A percentile compares a stretch with the other conserved stretches of the same genome.
These are phyloP conservation scores for Zelleria hepariella DNA, from an alignment of 2,888 invertebrate species.

Conservation along the genomic window DNA sequence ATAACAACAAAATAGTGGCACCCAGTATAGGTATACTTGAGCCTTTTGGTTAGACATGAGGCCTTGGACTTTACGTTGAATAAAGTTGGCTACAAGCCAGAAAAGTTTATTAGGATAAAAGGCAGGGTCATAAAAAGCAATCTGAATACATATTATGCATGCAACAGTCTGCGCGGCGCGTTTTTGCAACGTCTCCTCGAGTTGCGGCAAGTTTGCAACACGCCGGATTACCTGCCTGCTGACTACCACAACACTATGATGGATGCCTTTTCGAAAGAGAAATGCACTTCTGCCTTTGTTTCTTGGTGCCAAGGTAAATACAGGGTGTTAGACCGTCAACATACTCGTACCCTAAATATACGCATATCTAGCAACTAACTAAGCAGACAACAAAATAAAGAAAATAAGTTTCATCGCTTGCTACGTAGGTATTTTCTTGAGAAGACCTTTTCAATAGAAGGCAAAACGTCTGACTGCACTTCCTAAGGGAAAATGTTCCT, in stretches of 20 bases:
- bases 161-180: conserved; percentile 14
- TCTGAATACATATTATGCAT: conserved; percentile 1
- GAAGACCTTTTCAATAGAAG: too few relatives aligned
- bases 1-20: too few relatives aligned
- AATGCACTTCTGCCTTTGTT: background rate
- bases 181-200: conserved; percentile 20
- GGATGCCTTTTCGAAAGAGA: background rate
- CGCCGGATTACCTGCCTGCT: conserved; percentile 19
- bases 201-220: conserved; percentile 18
- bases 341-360: too few relatives aligned
- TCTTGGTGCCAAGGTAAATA: background rate
- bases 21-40: too few relatives aligned
- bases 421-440: too few relatives aligned
- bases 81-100: background rate
- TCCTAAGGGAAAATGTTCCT: too few relatives aligned
- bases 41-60: background rate
- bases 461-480: too few relatives aligned
- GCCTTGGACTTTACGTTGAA: background rate
- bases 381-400: too few relatives aligned
- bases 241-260: background rate
- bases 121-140: background rate
- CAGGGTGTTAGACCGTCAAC: too few relatives aligned
- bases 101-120: background rate
- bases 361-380: too few relatives aligned
- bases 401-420: too few relatives aligned